These are phyloP conservation scores for Anhinga anhinga DNA, from an alignment of 2,113 vertebrate genomes.

Conservation along the genomic window DNA sequence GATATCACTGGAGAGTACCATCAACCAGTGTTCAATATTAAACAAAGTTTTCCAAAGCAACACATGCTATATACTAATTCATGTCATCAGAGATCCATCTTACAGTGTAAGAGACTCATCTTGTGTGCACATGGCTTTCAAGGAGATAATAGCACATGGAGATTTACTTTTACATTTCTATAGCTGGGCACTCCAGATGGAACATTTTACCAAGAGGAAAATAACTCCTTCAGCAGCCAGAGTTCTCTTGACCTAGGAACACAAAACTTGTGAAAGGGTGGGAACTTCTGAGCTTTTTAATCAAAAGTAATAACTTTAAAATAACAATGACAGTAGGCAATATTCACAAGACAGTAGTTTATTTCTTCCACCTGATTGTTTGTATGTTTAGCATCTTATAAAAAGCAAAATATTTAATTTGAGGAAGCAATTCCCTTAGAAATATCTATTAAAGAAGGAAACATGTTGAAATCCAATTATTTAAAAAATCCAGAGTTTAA, in stretches of 20 bases:
- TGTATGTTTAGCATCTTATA: not conserved
- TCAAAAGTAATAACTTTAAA: conserved; percentile 21
- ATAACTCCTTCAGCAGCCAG: conserved; percentile 43
- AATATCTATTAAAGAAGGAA: not conserved
- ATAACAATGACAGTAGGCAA: conserved; percentile 4
- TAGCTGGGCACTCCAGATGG: conserved; percentile 19
- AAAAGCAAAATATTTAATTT: conserved; percentile 22
- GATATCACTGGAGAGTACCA: conserved; percentile 35
- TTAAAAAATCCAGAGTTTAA: conserved; percentile 24
- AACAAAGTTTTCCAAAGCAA: conserved; percentile 47
- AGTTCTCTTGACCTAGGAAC: conserved; percentile 36
- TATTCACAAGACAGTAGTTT: conserved; percentile 45
- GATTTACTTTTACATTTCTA: not conserved
- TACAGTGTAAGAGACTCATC: conserved; percentile 1
- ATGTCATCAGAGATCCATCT: conserved; percentile 25
- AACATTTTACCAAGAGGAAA: conserved; percentile 40
- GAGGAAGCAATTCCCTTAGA: conserved; percentile 47
- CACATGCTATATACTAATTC: conserved; percentile 37
- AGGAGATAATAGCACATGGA: not conserved
- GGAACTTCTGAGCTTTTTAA: not conserved
- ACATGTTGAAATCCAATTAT: not conserved
- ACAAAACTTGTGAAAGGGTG: not conserved
- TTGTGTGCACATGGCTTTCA: conserved; percentile 24
- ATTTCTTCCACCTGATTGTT: conserved; percentile 46
- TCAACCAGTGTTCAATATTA: conserved; percentile 29